Conservation (phyloP, 2,113 vertebrate species). For the Ptilonorhynchus violaceus region DNA sequence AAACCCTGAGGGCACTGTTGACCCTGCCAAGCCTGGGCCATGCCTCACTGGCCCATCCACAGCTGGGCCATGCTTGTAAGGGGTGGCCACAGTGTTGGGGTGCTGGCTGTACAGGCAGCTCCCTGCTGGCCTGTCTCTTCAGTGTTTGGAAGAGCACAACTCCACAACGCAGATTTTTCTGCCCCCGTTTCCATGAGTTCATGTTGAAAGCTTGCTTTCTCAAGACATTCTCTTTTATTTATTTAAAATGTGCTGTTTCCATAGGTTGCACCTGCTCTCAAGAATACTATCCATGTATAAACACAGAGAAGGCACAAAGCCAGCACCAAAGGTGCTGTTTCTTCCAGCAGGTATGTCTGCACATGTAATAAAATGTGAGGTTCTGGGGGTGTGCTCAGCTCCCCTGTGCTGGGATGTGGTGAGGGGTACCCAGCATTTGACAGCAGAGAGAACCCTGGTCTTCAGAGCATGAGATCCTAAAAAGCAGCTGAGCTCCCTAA, state of each 20-base stretch:
- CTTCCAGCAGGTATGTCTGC: not conserved
- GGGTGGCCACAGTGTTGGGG: accelerated
- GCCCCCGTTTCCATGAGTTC: not conserved
- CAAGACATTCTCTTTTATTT: not conserved
- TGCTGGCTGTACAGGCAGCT: accelerated
- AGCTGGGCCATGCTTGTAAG: not conserved
- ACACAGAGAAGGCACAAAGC: not conserved
- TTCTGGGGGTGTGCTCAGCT: not conserved
- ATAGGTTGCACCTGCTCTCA: not conserved
- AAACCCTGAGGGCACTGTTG: not conserved
- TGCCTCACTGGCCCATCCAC: not conserved
- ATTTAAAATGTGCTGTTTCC: not conserved
- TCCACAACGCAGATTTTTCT: not conserved
- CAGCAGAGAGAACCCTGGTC: not conserved
- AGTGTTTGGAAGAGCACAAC: not conserved
- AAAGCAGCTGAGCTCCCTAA: not conserved
- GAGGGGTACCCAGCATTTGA: not conserved
- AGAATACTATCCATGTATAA: not conserved
- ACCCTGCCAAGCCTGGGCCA: not conserved
- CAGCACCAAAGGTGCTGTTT: not conserved
- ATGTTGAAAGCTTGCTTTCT: not conserved
- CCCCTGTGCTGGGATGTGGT: not conserved
- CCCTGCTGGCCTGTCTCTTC: not conserved
- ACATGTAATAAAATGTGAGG: not conserved
- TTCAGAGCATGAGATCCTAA: not conserved